Conservation (phyloP, 2,113 vertebrate species). For the Corythornis madagascariensis region DNA sequence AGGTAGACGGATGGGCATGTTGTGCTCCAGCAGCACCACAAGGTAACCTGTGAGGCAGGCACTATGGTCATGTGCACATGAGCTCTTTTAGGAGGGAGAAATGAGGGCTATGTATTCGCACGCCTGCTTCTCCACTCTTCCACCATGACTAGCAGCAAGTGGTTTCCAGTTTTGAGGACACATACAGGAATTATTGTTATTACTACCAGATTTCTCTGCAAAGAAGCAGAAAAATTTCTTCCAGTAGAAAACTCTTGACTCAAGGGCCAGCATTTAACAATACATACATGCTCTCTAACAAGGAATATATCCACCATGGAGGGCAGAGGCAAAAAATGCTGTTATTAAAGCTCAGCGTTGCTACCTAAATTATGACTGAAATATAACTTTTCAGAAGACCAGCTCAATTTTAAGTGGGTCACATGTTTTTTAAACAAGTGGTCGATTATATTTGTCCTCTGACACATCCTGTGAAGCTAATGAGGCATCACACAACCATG, state of each 20-base stretch:
- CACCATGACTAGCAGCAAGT: background rate
- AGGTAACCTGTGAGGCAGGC: no score
- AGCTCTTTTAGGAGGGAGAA: no score
- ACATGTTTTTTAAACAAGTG: background rate
- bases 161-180: background rate
- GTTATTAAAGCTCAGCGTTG: background rate
- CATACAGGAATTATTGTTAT: background rate
- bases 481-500: background rate
- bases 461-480: background rate
- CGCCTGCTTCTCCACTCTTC: background rate
- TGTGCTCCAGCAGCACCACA: no score
- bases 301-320: background rate
- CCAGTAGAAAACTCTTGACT: background rate
- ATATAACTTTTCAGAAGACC: background rate
- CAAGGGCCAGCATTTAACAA: background rate
- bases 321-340: background rate
- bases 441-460: constrained; percentile 16
- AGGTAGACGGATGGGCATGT: no score
- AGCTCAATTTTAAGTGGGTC: background rate
- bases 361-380: background rate
- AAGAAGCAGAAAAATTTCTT: background rate
- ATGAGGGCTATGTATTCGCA: no score
- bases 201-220: background rate
- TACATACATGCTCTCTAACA: background rate
- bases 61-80: no score